Evolutionary conservation across 2,888 invertebrate species (phyloP).

Genomic region (Vesta saturnalis): DNA sequence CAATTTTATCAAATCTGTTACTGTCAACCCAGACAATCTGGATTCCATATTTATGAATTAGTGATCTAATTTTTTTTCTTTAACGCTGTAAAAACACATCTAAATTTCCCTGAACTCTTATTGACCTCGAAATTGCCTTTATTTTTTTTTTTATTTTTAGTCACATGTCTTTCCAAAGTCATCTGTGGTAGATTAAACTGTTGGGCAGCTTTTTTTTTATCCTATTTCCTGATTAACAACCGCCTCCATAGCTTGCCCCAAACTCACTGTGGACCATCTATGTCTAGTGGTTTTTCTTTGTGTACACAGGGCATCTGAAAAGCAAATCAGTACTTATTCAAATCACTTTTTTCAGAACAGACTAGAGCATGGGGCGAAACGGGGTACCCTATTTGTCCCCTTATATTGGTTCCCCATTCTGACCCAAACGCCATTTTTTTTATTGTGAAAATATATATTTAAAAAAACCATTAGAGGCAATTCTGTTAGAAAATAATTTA

Average conservation of each 20-base stretch:
- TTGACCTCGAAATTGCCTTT: background rate
- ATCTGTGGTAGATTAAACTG: background rate
- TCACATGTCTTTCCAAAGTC: background rate
- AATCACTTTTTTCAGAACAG: background rate
- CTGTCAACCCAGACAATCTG: background rate
- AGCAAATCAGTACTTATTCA: background rate
- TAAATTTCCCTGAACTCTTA: background rate
- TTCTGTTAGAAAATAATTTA: background rate
- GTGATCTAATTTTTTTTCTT: background rate
- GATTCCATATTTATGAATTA: background rate
- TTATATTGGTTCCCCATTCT: background rate
- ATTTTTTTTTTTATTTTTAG: background rate
- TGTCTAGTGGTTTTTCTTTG: background rate
- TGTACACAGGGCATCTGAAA: background rate
- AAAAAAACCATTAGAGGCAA: background rate
- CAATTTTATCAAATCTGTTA: background rate
- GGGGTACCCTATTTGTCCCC: background rate
- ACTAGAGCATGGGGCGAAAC: background rate
- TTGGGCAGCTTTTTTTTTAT: background rate
- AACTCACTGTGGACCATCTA: background rate
- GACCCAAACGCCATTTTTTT: background rate
- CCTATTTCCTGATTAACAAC: background rate
- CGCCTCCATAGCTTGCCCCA: background rate
- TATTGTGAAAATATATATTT: background rate
- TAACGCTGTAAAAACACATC: background rate